Conservation (phyloP, 1,140 invertebrate genomes). For the Vollenhovia emeryi region DNA sequence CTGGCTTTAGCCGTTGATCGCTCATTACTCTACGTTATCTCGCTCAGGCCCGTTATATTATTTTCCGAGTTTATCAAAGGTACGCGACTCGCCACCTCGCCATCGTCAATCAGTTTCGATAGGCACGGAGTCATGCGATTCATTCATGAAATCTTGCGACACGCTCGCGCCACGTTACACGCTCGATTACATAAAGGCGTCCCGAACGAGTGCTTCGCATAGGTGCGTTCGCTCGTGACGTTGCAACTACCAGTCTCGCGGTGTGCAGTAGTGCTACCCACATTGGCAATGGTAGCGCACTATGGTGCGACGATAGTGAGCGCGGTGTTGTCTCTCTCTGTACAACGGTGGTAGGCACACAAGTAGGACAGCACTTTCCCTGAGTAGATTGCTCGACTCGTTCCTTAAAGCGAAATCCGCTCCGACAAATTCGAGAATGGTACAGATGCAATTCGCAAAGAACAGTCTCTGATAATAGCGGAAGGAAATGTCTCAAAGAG, state of each 20-base stretch:
- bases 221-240: slow-evolving; percentile 46
- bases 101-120: neutral
- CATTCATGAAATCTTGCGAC: slow-evolving; percentile 68
- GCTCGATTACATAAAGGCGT: slow-evolving; percentile 63
- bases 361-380: slow-evolving; percentile 69
- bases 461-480: neutral
- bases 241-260: slow-evolving; percentile 26
- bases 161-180: slow-evolving; percentile 54
- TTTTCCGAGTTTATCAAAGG: neutral
- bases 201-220: slow-evolving; percentile 39
- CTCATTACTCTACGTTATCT: neutral
- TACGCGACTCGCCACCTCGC: slow-evolving; percentile 8
- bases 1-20: neutral
- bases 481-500: neutral
- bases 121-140: slow-evolving; percentile 46
- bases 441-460: neutral
- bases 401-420: slow-evolving; percentile 44
- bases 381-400: slow-evolving; percentile 50
- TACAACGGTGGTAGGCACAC: slow-evolving; percentile 32
- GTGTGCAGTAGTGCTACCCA: neutral
- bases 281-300: slow-evolving; percentile 11
- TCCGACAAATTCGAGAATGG: slow-evolving; percentile 2
- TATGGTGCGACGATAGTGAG: slow-evolving; percentile 22
- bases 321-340: slow-evolving; percentile 17
- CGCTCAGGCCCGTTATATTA: neutral